phyloP scores from a whole-genome alignment of 2,888 invertebrate genomes.

The Netelia inedita region DNA sequence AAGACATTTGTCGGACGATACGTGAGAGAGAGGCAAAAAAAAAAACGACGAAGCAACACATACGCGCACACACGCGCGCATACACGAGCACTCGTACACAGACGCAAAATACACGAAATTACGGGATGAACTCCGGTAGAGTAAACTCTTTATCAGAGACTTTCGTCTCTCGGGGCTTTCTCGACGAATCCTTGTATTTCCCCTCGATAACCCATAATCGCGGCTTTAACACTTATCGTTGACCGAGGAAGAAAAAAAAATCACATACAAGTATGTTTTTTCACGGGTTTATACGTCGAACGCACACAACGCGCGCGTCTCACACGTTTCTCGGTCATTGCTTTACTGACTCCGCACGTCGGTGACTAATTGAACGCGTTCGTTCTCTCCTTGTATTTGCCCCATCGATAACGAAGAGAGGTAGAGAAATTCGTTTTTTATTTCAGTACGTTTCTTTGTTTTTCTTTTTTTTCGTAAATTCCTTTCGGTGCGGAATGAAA shows the following conservation, averaged over 20 bases:
- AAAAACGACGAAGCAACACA: slow-evolving; percentile 23
- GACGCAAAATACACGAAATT: slow-evolving; percentile 50
- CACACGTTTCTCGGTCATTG: slow-evolving; percentile 75
- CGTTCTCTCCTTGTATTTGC: slow-evolving; percentile 39
- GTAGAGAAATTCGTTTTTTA: slow-evolving; percentile 20
- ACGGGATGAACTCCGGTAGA: slow-evolving; percentile 35
- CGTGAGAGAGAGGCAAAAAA: slow-evolving; percentile 33
- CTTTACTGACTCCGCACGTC: slow-evolving; percentile 73
- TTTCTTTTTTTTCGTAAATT: not conserved
- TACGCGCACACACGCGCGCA: not conserved
- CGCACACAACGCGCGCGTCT: slow-evolving; percentile 72
- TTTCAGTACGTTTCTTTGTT: slow-evolving; percentile 10
- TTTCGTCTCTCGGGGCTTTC: not conserved
- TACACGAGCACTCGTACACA: slow-evolving; percentile 18
- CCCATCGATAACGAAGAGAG: slow-evolving; percentile 69
- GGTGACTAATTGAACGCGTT: slow-evolving; percentile 68
- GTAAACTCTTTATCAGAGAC: slow-evolving; percentile 30
- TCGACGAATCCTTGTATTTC: not conserved
- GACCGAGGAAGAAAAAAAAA: slow-evolving; percentile 19
- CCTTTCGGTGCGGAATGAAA: not conserved
- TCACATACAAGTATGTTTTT: slow-evolving; percentile 27
- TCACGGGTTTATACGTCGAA: slow-evolving; percentile 70
- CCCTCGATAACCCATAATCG: slow-evolving; percentile 39
- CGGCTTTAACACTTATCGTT: slow-evolving; percentile 40
- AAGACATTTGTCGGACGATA: slow-evolving; percentile 59